Conservation (phyloP, 1,140 invertebrate species). For the Triops cancriformis region DNA sequence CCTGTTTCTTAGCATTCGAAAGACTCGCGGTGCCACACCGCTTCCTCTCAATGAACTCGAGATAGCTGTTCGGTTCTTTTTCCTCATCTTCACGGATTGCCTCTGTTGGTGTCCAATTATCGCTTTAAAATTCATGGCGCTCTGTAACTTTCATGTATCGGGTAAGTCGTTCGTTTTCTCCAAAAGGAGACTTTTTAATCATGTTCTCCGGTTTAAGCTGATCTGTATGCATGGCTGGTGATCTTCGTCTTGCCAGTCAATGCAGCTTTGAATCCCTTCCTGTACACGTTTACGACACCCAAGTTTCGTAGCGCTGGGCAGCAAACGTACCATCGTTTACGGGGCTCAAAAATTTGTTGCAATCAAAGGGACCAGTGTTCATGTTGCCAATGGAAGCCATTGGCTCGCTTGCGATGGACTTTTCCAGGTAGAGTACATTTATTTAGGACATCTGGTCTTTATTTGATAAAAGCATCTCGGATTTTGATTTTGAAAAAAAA, state of each 20-base stretch:
- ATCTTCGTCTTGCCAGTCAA: conserved; percentile 70
- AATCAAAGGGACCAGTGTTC: background rate
- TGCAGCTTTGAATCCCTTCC: conserved; percentile 64
- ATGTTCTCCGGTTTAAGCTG: conserved; percentile 41
- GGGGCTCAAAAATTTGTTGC: background rate
- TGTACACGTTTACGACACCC: conserved; percentile 69
- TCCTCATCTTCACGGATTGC: conserved; percentile 64
- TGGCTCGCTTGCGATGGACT: background rate
- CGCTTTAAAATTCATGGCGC: conserved; percentile 54
- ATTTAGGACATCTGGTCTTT: background rate
- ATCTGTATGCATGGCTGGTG: conserved; percentile 63
- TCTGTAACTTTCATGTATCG: conserved; percentile 47
- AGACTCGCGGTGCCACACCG: conserved; percentile 50
- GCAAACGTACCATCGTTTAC: conserved; percentile 18
- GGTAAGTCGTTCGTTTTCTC: conserved; percentile 35
- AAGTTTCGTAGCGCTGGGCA: conserved; percentile 40
- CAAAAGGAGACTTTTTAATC: background rate
- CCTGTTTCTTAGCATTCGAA: conserved; percentile 55
- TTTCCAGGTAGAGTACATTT: background rate
- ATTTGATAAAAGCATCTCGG: no score
- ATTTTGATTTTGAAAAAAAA: background rate
- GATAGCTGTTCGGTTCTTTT: conserved; percentile 61
- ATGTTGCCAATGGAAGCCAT: background rate
- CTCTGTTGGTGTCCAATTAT: conserved; percentile 68
- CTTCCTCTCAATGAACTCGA: conserved; percentile 53